These are phyloP conservation scores for Pterocles burchelli DNA, from an alignment of 2,113 vertebrate species.

Conservation along the genomic window DNA sequence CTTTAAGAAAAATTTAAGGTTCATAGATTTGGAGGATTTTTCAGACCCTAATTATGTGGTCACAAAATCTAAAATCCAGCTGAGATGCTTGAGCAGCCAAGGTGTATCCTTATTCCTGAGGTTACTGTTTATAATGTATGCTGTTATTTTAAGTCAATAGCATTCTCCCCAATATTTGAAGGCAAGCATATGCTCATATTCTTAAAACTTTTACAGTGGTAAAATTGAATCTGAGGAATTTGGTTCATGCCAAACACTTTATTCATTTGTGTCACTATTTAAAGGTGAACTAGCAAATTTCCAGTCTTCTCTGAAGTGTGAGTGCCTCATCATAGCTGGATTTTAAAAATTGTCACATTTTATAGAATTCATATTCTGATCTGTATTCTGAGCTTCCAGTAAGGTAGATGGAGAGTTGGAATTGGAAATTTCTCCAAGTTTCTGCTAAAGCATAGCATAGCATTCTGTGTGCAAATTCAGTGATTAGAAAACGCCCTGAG, in stretches of 20 bases:
- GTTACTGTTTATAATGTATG: background rate
- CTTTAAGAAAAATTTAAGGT: background rate
- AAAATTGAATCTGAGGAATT: background rate
- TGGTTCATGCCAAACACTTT: background rate
- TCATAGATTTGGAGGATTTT: background rate
- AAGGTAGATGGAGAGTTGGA: background rate
- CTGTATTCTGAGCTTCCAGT: background rate
- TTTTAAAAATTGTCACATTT: background rate
- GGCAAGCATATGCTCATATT: background rate
- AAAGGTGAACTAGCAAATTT: background rate
- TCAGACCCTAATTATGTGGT: slow-evolving; percentile 1
- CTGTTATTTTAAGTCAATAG: slow-evolving; percentile 16
- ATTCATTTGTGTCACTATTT: background rate
- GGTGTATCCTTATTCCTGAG: background rate
- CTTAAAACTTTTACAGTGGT: background rate
- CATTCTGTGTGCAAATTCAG: background rate
- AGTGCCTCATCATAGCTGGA: background rate
- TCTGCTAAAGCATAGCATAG: background rate
- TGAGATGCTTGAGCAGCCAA: background rate
- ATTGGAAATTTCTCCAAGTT: background rate
- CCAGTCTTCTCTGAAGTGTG: background rate
- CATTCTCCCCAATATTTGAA: background rate
- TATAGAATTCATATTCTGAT: background rate
- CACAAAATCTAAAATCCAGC: background rate
- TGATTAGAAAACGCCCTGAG: background rate